These are phyloP conservation scores for Diadegma fenestrale DNA, from an alignment of 2,888 invertebrate genomes.

Conservation along the genomic window DNA sequence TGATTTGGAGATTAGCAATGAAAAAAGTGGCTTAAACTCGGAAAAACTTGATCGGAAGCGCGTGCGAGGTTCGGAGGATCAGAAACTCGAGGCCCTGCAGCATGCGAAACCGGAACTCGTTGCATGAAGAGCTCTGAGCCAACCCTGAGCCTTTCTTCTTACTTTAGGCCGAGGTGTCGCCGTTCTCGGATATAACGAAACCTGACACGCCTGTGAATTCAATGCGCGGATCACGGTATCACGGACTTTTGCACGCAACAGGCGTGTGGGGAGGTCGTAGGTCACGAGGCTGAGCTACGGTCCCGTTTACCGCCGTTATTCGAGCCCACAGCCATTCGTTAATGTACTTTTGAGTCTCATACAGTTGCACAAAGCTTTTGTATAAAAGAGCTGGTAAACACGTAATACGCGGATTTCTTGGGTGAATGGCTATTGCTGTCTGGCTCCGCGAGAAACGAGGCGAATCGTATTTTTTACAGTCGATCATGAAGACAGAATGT, in stretches of 20 bases:
- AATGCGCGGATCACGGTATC: conserved; percentile 52
- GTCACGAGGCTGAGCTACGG: conserved; percentile 72
- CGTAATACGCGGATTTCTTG: background rate
- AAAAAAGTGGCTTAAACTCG: conserved; percentile 5
- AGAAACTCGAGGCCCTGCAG: conserved; percentile 38
- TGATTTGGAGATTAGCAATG: conserved; percentile 30
- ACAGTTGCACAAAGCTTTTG: background rate
- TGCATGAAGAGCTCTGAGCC: background rate
- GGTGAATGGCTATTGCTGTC: background rate
- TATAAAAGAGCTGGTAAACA: background rate
- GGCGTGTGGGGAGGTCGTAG: conserved; percentile 72
- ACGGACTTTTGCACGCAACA: conserved; percentile 10
- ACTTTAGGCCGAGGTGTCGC: conserved; percentile 49
- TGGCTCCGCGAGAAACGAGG: background rate
- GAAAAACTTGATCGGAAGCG: background rate
- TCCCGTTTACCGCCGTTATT: conserved; percentile 74
- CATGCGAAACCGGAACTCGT: conserved; percentile 17
- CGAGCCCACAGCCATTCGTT: conserved; percentile 4
- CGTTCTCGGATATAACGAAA: conserved; percentile 25
- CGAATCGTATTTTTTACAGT: conserved; percentile 13
- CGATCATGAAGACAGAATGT: background rate
- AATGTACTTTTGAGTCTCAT: background rate
- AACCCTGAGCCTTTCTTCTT: conserved; percentile 25
- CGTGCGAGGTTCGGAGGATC: conserved; percentile 31
- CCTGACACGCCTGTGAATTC: conserved; percentile 59